These are phyloP conservation scores for Luidia sarsii DNA, from an alignment of 53 echinoderm and acorn worm species.

Conservation along the genomic window DNA sequence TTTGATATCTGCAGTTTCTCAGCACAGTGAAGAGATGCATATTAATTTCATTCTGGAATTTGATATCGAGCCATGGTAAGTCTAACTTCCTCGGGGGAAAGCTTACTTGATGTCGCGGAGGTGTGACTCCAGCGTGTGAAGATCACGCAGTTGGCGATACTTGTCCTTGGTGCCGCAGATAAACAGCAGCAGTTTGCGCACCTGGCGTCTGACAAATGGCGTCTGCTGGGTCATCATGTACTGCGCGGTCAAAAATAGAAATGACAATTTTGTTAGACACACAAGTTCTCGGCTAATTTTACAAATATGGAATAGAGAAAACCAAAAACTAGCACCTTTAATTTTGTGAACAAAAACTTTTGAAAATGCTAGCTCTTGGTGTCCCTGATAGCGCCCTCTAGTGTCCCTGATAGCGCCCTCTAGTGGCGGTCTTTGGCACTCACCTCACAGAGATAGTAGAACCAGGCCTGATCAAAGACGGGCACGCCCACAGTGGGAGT, in stretches of 20 bases:
- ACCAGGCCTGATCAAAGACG: conserved; percentile 97
- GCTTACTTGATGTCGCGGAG: conserved; percentile 92
- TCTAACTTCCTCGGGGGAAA: neutral
- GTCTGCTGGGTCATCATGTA: conserved; percentile 99
- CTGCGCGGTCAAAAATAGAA: conserved; percentile 40
- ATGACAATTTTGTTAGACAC: neutral
- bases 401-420: no score
- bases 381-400: no score
- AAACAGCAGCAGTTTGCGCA: conserved; percentile 94
- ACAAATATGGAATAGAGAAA: no score
- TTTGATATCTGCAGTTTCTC: no score
- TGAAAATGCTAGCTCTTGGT: no score
- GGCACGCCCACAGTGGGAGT: conserved; percentile 87
- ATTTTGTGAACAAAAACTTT: neutral
- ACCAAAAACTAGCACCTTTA: no score
- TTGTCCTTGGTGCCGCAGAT: conserved; percentile 97
- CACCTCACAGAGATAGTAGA: conserved; percentile 98
- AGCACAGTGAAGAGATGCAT: no score
- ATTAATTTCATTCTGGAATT: no score
- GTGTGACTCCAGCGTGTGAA: conserved; percentile 89
- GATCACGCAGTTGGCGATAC: conserved; percentile 92
- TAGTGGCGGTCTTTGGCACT: no score
- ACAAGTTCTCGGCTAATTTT: no score
- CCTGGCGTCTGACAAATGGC: conserved; percentile 93
- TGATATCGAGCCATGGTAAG: no score